Base-by-base conservation (phyloP, 2,113 vertebrate species). In the Mohoua ochrocephala region DNA sequence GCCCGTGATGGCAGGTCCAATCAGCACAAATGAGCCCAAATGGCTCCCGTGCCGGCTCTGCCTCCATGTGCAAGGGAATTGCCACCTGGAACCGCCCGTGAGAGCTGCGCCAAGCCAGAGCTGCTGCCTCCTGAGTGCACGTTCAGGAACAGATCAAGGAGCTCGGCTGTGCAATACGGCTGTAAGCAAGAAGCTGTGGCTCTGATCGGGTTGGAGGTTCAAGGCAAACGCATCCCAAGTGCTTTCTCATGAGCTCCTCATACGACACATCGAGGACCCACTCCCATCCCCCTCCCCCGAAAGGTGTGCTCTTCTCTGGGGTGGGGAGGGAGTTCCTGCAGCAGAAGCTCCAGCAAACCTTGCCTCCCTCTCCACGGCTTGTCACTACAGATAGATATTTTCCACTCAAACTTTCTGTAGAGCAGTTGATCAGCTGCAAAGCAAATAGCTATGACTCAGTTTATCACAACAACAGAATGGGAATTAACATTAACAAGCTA, bases 401-500 rank as follows among this genome's bases (percentile, higher is more conserved):
- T 60, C 67, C 70, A 9, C 84, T 49, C 53, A 42, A 39, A 35
- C 14, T 59, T 83, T 54, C 78, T 63, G 17, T 37, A 68, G 63
- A 92, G 73, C 47, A 68, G 64, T 44, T 83, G 19, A 70, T 80
- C 82, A 80, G 37, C 79, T 90, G 68, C 88, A 89, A 83, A 95
- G 79, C 71, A 86, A 92, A 93, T 14, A 94, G 44, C 82, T 81
- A 10, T 92, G 76, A 93, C 56, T 95, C 92, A 77, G 44, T 87
- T 94, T 91, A 94, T 91, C 85, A 75, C 71, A 96, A 74, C 52
- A 96, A 84, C 78, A 83, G 59, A 93, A 80, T 47, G 59, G 47
- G 75, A 92, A 93, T 95, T 93, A 89, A 69, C 4, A 4, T 76
- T 91, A 95, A 81, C 71, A 89, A 94, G 56, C 56, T 94, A 94